Percentiles rank a stretch among this genome's conserved stretches.
phyloP scores from a whole-genome alignment of 2,888 invertebrate species.

The Scaeva pyrastri region DNA sequence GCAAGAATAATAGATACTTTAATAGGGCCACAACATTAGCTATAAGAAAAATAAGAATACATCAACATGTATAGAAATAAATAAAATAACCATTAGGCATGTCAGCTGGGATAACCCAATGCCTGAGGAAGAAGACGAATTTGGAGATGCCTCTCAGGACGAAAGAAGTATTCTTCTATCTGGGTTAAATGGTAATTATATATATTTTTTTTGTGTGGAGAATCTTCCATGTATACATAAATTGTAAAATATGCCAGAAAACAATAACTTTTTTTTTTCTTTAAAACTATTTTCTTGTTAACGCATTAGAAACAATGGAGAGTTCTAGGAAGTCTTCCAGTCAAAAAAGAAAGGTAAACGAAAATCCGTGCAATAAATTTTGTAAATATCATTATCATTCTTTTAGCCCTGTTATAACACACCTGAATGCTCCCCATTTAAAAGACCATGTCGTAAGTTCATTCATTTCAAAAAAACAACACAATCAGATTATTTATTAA shows the following conservation, averaged over 20 bases:
- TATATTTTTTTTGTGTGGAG: no score
- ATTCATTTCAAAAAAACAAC: not conserved
- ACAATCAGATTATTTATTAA: not conserved
- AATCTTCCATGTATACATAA: no score
- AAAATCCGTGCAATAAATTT: not conserved
- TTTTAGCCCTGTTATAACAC: not conserved
- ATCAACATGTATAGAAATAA: conserved; percentile 57
- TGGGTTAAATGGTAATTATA: conserved; percentile 57
- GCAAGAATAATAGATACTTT: no score
- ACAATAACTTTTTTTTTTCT: not conserved
- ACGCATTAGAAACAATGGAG: not conserved
- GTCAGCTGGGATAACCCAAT: conserved; percentile 64
- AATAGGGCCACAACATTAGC: not conserved
- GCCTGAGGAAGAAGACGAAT: conserved; percentile 74
- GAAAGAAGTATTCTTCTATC: conserved; percentile 74
- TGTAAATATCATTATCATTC: not conserved
- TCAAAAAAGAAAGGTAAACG: conserved; percentile 41
- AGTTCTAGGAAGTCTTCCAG: not conserved
- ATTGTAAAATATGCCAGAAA: not conserved
- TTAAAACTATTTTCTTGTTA: not conserved
- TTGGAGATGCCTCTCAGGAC: conserved; percentile 77
- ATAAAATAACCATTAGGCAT: conserved; percentile 77
- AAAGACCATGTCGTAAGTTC: conserved; percentile 13
- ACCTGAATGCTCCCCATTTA: not conserved
- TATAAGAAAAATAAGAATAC: conserved; percentile 8